Evolutionary conservation across 2,113 vertebrate species (phyloP), one percentile per base, ranked within the genome.

Genomic region (Pipa parva): DNA sequence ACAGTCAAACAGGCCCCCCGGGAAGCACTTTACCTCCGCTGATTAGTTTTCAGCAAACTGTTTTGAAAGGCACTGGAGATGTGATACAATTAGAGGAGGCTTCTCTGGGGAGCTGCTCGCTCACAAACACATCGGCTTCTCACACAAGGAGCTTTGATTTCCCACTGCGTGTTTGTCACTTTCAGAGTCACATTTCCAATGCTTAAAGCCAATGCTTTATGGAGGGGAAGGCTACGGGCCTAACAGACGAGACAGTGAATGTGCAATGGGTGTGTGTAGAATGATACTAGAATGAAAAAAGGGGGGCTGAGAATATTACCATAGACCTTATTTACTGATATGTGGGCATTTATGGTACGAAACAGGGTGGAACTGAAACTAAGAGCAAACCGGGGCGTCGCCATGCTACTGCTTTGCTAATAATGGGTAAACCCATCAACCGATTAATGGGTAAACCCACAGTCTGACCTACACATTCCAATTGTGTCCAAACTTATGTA

Each of bases 21-120:
- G 66, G 66, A 70, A 61, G 66, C 66, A 70, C 66, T 70, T 70
- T 70, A 61, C 66, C 57, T 61, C 66, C 58, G 58, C 66, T 70
- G 66, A 70, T 70, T 70, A 70, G 66, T 70, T 70, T 70, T 69
- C 65, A 48, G 56, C 56, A 60, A 69, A 69, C 65, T 69, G 65
- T 69, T 69, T 69, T 69, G 65, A 69, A 69, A 69, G 57, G 57
- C 65, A 28, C 65, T 70, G 66, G 66, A 70, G 66, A 70, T 70
- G 66, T 70, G 66, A 70, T 61, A 61, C 66, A 70, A 70, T 70
- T 70, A 70, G 66, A 36, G 25, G 22, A n/a, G 46, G 48, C 66
- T 54, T 49, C 66, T 61, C 25, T 29, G 66, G 66, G 58, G 26
- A 61, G 57, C 24, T 5, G 55, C 65, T 60, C 27, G 57, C 59